Evolutionary conservation across 1,140 invertebrate species (phyloP), one percentile per base, ranked within the genome.

Genomic region (Macrotrachela quadricornifera): DNA sequence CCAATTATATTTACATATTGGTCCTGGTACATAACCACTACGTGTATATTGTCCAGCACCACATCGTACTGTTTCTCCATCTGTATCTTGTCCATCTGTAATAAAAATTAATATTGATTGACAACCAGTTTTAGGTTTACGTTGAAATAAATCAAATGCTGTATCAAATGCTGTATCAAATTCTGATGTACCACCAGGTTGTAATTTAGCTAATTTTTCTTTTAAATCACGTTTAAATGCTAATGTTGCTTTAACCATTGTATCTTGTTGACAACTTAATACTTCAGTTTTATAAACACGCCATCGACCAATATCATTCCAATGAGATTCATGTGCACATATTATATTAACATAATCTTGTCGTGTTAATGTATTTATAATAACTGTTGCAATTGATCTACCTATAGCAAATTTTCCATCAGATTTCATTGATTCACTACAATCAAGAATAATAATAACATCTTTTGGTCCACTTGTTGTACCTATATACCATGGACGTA

Each of bases 381-480:
- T 68, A 36, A 66, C 65, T 54, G 68, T 70, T 11, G 69, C 68
- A 9, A 71, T 65, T 18, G 63, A 66, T 57, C 69, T 67, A 4
- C 67, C 67, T 46, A 71, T 71, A n/a, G 57, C 58, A 57, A 71
- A 71, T 57, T 71, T 71, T 42, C 66, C 64, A 36, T 66, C 64
- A 38, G 60, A 54, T 41, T 18, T 60, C 65, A 71, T 69, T 30
- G 69, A 71, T 39, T 62, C 51, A 58, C 67, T 70, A 60, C 70
- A 72, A 56, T 72, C 70, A 14, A 72, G 56, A 16, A 72, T 62
- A 46, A 72, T 70, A 18, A 72, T 61, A 21, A 72, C 70, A 61
- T 72, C 70, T 57, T 72, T 72, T 12, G 70, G 70, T 17, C 70
- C 70, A 59, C 68, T 70, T 10, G 70, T 71, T 8, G 70, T 68